Evolutionary conservation across 1,140 invertebrate species (phyloP), one percentile per base, ranked within the genome.

Genomic region (Mycetomoellerius zeteki): DNA sequence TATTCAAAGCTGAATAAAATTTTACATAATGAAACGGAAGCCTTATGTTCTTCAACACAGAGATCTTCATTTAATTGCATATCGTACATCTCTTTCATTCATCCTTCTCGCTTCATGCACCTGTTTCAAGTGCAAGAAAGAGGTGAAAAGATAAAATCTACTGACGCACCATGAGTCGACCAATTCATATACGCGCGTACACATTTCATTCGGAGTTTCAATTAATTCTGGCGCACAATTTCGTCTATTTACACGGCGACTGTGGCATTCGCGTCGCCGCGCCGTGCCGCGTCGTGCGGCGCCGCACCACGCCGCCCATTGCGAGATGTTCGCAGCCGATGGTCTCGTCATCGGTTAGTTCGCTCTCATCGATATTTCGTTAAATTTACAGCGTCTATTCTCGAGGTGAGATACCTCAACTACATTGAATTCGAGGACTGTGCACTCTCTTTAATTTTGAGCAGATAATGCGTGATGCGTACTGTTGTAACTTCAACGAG

Each of bases 151-250:
- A 69, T 30, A 47, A 37, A 10, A 71, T 52, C 43, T 54, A 19
- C n/a, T 69, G 43, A 21, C 50, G 30, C 30, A 71, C 21, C n/a
- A 54, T 21, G 77, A 47, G 14, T 21, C 69, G 71, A 80, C 2
- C 77, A 54, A 80, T 80, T 77, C 76, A 19, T 54, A 81, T 10
- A 33, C 21, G 30, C n/a, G 65, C 64, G 8, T 67, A 75, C 56
- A 84, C 80, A 47, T 75, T 54, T 75, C 80, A 27, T 54, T 10
- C 54, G 54, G 69, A 84, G 54, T 84, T 84, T 73, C 80, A 84
- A 84, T 84, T 84, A 84, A 84, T 84, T 84, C 37, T n/a, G 24
- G 67, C 80, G 69, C 43, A 62, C 80, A 84, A 56, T 84, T 84
- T 84, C 69, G 69, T 50, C 69, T 84, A 72, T 84, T 84, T 84